Evolutionary conservation across 23 tunicate genomes (phyloP).

Genomic region (Diplosoma virens): DNA sequence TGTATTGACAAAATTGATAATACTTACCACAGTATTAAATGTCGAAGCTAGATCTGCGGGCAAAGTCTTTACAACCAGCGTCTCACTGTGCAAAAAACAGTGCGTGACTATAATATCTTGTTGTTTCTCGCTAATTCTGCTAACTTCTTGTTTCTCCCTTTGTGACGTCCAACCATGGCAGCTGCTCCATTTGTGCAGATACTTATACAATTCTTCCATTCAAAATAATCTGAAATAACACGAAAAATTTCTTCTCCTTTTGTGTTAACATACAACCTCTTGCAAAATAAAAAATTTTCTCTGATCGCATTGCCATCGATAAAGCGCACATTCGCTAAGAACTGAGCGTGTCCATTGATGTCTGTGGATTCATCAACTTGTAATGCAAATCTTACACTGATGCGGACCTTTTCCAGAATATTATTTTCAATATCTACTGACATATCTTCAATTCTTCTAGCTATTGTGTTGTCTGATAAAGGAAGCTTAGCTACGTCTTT

Average conservation of each 20-base stretch:
- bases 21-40: conserved; percentile 1
- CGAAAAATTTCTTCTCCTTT: conserved; percentile 22
- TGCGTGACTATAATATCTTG: not conserved
- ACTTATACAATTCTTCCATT: too few relatives aligned
- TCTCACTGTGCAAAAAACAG: not conserved
- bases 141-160: too few relatives aligned
- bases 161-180: too few relatives aligned
- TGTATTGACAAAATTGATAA: too few relatives aligned
- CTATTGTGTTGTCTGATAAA: conserved; percentile 21
- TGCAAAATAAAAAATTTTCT: not conserved
- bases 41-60: conserved; percentile 5
- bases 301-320: not conserved
- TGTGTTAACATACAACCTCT: not conserved
- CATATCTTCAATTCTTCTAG: conserved; percentile 19
- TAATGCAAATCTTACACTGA: conserved; percentile 26
- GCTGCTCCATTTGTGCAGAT: too few relatives aligned
- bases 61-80: conserved; percentile 1
- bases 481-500: conserved; percentile 25
- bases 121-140: too few relatives aligned
- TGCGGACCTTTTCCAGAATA: conserved; percentile 32
- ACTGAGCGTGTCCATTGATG: conserved; percentile 19
- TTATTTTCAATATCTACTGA: conserved; percentile 23
- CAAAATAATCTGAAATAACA: too few relatives aligned
- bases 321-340: conserved; percentile 16
- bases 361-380: conserved; percentile 25